phyloP scores from a whole-genome alignment of 1,140 invertebrate genomes.

The Lineus longissimus region DNA sequence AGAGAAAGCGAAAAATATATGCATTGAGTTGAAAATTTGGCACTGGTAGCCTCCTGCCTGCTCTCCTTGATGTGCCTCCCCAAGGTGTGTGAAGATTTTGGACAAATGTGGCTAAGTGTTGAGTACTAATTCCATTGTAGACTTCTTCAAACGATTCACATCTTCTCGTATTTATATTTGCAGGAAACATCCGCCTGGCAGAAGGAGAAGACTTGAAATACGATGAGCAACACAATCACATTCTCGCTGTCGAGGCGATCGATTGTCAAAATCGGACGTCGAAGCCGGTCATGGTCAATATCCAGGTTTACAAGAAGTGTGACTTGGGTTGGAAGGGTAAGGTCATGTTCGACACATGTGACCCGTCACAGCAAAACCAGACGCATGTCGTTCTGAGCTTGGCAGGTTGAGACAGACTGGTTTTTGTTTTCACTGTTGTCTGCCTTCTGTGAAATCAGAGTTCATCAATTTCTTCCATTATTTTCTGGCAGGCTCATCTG shows the following conservation, averaged over 20 bases:
- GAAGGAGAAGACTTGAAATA: constrained; percentile 90
- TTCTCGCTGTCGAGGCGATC: constrained; percentile 84
- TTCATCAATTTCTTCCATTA: too few relatives aligned
- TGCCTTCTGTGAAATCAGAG: too few relatives aligned
- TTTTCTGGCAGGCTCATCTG: too few relatives aligned
- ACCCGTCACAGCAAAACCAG: background rate
- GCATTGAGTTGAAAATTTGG: too few relatives aligned
- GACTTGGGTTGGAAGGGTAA: constrained; percentile 73
- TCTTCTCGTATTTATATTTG: constrained; percentile 16
- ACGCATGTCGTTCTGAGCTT: background rate
- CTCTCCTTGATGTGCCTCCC: too few relatives aligned
- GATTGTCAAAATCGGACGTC: constrained; percentile 87
- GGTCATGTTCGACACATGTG: background rate
- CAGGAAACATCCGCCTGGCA: constrained; percentile 68
- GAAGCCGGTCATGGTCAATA: constrained; percentile 87
- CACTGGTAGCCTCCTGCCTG: too few relatives aligned
- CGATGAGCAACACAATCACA: constrained; percentile 88
- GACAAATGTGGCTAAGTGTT: too few relatives aligned
- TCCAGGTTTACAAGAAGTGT: constrained; percentile 79
- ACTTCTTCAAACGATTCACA: too few relatives aligned
- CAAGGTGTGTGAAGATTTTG: too few relatives aligned
- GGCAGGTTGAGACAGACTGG: background rate
- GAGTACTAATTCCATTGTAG: too few relatives aligned
- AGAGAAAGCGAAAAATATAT: too few relatives aligned
- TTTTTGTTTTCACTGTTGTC: too few relatives aligned